Evolutionary conservation across 2,113 vertebrate genomes (phyloP).

Genomic region (Cercocebus atys): DNA sequence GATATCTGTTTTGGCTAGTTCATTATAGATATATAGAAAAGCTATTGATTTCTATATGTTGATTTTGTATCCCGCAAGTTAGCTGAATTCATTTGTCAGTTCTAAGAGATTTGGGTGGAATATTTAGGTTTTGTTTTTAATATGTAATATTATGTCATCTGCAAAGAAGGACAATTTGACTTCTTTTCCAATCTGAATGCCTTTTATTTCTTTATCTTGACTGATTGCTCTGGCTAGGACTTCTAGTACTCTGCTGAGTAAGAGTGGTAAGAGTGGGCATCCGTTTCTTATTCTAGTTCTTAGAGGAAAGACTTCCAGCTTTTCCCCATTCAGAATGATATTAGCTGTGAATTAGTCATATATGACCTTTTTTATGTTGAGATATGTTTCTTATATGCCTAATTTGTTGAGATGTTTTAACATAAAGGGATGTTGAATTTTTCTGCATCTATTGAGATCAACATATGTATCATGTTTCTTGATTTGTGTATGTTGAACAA

Average conservation of each 20-base stretch:
- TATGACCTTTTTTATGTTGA: no score
- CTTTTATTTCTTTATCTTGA: not conserved
- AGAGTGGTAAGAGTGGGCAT: no score
- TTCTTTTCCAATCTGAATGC: no score
- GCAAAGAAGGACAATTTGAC: not conserved
- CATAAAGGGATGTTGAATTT: not conserved
- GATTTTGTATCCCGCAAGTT: not conserved
- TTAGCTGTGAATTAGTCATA: no score
- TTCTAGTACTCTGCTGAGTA: not conserved
- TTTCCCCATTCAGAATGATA: no score
- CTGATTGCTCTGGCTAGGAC: not conserved
- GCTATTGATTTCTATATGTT: not conserved
- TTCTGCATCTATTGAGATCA: not conserved
- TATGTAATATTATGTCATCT: not conserved
- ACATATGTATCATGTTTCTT: not conserved
- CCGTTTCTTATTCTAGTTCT: no score
- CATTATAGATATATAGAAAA: no score
- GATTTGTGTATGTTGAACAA: not conserved
- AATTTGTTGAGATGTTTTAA: not conserved
- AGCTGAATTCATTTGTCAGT: not conserved
- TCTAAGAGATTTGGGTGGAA: not conserved
- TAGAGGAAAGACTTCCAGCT: no score
- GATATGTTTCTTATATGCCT: no score
- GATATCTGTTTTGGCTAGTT: no score
- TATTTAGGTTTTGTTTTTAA: not conserved